Percentiles rank a stretch among this genome's conserved stretches.
These are phyloP conservation scores for Drosophila putrida DNA, from an alignment of 2,888 invertebrate species.

Conservation along the genomic window DNA sequence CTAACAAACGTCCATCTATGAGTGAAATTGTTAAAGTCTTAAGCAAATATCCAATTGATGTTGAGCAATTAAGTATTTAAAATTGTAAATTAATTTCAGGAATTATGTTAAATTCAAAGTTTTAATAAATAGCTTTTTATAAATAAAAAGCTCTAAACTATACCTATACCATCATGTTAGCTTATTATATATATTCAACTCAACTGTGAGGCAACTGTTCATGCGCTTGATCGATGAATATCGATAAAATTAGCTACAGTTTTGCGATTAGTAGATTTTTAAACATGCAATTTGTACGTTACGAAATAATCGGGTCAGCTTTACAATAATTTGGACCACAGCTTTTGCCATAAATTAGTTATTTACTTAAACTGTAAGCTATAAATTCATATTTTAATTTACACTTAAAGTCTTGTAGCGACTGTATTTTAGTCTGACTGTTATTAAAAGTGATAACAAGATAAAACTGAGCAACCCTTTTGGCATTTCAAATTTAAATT, in stretches of 20 bases:
- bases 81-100: neutral
- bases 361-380: no score
- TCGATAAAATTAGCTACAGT: neutral
- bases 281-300: neutral
- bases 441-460: no score
- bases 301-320: neutral
- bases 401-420: no score
- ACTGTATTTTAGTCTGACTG: no score
- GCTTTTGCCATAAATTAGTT: no score
- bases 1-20: conserved; percentile 37
- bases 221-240: neutral
- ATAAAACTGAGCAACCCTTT: neutral
- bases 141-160: neutral
- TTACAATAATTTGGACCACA: no score
- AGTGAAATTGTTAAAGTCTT: conserved; percentile 19
- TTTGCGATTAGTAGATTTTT: neutral
- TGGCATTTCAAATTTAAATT: neutral
- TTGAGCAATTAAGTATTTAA: neutral
- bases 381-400: no score
- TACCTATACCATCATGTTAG: neutral
- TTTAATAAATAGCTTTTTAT: no score
- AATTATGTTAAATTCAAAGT: neutral
- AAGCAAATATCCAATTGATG: neutral
- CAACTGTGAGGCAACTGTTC: neutral
- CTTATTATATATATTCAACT: neutral